Evolutionary conservation across 2,797 vertebrate species (phyloP).

Genomic region (Arctocebus calabarensis): DNA sequence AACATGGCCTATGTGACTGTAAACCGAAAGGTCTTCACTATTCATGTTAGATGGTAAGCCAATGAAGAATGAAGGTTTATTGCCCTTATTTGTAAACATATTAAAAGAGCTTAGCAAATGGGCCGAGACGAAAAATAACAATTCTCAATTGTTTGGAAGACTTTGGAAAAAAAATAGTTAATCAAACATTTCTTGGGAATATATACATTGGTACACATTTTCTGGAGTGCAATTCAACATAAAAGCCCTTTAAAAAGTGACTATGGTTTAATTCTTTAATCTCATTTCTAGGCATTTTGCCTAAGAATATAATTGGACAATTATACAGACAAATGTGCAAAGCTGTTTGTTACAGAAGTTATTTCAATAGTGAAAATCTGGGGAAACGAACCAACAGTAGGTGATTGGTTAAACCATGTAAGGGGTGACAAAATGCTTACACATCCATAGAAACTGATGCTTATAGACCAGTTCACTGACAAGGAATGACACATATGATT

Average conservation of each 20-base stretch:
- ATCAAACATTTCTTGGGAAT: neutral
- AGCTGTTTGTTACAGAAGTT: conserved; percentile 62
- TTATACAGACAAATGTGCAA: conserved; percentile 69
- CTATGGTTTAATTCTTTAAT: conserved; percentile 73
- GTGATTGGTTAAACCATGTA: neutral
- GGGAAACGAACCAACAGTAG: conserved; percentile 47
- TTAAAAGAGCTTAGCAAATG: neutral
- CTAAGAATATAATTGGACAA: conserved; percentile 75
- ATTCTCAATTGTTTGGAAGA: neutral
- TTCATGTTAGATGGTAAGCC: neutral
- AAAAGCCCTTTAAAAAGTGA: conserved; percentile 56
- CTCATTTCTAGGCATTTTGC: conserved; percentile 74
- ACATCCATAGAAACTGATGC: neutral
- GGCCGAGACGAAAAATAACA: neutral
- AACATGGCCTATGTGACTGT: neutral
- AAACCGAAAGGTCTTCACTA: neutral
- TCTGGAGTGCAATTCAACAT: conserved; percentile 53
- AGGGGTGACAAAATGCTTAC: neutral
- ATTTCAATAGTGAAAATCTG: conserved; percentile 56
- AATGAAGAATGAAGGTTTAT: neutral
- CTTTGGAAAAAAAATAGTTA: neutral
- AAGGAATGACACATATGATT: neutral
- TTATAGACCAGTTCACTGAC: neutral
- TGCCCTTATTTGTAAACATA: neutral
- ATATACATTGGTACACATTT: conserved; percentile 29